Evolutionary conservation across 2,113 vertebrate species (phyloP).

Genomic region (Anser cygnoides): DNA sequence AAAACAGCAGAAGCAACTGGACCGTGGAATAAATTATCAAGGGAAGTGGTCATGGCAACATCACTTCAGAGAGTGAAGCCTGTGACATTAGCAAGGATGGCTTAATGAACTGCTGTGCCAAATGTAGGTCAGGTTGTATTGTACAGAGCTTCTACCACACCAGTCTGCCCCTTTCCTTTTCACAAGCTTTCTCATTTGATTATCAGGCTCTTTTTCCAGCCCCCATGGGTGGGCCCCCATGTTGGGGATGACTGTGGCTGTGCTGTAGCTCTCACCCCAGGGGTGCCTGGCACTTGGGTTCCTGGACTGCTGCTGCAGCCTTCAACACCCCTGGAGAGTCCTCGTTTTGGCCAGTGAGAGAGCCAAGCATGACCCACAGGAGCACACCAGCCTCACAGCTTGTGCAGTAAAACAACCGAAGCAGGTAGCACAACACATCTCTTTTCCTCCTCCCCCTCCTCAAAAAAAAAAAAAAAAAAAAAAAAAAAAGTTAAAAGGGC

Average conservation of each 20-base stretch:
- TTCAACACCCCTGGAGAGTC: background rate
- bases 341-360: background rate
- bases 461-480: no score
- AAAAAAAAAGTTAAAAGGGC: background rate
- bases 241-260: background rate
- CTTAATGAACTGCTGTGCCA: constrained; percentile 50
- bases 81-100: constrained; percentile 36
- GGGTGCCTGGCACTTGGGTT: accelerated
- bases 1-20: constrained; percentile 39
- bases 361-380: background rate
- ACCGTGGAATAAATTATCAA: constrained; percentile 59
- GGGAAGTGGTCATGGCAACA: constrained; percentile 71
- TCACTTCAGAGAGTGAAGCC: constrained; percentile 44
- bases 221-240: background rate
- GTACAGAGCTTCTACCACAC: background rate
- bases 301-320: background rate
- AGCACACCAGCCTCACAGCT: background rate
- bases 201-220: background rate
- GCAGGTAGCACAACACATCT: background rate
- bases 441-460: background rate
- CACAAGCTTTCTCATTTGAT: background rate
- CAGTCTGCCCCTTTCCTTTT: background rate
- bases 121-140: constrained; percentile 19
- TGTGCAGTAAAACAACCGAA: background rate
- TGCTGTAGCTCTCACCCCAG: background rate